Evolutionary conservation across 2,113 vertebrate genomes (phyloP).

Genomic region (Paramormyrops kingsleyae): DNA sequence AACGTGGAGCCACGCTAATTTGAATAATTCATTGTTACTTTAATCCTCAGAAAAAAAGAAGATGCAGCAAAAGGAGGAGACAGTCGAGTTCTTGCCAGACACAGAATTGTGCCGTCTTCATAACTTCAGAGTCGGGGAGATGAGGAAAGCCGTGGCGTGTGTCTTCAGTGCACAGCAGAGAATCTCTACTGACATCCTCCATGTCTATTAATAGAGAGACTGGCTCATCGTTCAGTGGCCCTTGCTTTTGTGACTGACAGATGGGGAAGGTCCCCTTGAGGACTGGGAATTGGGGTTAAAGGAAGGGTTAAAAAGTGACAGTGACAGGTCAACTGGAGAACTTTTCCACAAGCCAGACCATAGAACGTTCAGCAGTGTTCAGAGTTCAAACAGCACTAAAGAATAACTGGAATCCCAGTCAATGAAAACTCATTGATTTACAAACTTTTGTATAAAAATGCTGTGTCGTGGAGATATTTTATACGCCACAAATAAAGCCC

Average conservation of each 20-base stretch:
- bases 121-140: neutral
- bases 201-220: neutral
- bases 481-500: neutral
- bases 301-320: conserved; percentile 7
- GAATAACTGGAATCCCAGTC: neutral
- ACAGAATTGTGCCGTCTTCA: neutral
- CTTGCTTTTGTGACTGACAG: neutral
- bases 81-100: conserved; percentile 21
- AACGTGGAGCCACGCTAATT: conserved; percentile 42
- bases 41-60: conserved; percentile 13
- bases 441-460: neutral
- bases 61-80: neutral
- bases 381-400: neutral
- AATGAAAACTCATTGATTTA: neutral
- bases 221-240: neutral
- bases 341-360: neutral
- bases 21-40: conserved; percentile 52
- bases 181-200: conserved; percentile 8
- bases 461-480: neutral
- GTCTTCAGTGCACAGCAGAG: neutral
- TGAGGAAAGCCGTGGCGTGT: neutral
- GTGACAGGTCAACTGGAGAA: neutral
- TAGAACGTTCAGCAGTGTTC: neutral
- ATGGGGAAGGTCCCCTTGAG: neutral
- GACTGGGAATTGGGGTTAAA: neutral